phyloP scores from a whole-genome alignment of 2,888 invertebrate genomes.

The Plebejus anna region DNA sequence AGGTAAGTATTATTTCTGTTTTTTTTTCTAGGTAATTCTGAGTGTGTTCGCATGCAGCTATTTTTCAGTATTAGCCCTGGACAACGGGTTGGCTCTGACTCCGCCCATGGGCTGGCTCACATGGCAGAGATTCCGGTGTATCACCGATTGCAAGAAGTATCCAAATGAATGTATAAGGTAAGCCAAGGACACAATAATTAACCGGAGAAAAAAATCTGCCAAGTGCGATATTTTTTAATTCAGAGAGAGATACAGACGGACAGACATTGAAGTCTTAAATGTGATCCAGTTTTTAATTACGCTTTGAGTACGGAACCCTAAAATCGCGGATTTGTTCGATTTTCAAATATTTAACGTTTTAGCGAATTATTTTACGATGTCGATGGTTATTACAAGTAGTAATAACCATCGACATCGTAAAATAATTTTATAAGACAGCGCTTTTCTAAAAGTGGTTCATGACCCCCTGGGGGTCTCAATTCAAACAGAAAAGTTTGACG shows the following conservation, averaged over 20 bases:
- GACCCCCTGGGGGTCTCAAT: background rate
- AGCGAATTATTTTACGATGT: too few relatives aligned
- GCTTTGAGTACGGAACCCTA: too few relatives aligned
- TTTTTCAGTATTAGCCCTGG: conserved; percentile 52
- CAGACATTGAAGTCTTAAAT: too few relatives aligned
- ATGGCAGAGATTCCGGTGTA: conserved; percentile 84
- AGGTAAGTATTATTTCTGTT: background rate
- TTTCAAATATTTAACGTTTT: too few relatives aligned
- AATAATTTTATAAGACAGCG: background rate
- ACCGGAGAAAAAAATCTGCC: too few relatives aligned
- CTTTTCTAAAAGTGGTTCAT: background rate
- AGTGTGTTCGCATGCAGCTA: conserved; percentile 42
- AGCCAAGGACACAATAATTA: conserved; percentile 10
- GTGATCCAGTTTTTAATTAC: too few relatives aligned
- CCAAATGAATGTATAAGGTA: conserved; percentile 85
- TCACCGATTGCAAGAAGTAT: conserved; percentile 81
- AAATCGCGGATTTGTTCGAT: too few relatives aligned
- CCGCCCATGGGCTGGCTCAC: conserved; percentile 88
- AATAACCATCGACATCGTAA: too few relatives aligned
- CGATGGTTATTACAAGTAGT: too few relatives aligned
- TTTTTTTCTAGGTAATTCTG: conserved; percentile 31
- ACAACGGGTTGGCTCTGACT: conserved; percentile 83
- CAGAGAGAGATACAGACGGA: too few relatives aligned
- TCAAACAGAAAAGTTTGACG: background rate
- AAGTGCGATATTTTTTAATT: too few relatives aligned